Evolutionary conservation across 2,797 vertebrate species (phyloP).

Genomic region (Yasuhikotakia modesta): DNA sequence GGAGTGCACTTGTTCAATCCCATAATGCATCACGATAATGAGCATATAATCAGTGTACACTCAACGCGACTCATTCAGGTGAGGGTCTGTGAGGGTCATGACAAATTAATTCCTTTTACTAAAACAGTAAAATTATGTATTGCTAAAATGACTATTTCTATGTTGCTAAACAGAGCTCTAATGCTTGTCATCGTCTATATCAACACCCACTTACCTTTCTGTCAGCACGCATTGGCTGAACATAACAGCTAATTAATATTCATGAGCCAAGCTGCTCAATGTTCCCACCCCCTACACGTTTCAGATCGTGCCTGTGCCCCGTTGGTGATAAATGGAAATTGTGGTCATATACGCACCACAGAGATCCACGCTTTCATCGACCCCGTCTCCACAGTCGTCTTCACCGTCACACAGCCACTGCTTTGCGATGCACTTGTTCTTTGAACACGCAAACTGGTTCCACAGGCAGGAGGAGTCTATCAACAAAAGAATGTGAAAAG

Average conservation of each 20-base stretch:
- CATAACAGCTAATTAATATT: neutral
- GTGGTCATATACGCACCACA: constrained; percentile 79
- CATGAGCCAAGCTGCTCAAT: neutral
- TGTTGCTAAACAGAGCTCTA: neutral
- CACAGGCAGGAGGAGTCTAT: constrained; percentile 88
- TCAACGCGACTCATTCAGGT: too few species aligned
- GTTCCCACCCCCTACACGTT: neutral
- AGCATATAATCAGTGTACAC: too few species aligned
- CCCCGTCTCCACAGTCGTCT: constrained; percentile 92
- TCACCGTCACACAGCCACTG: constrained; percentile 97
- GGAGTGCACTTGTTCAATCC: too few species aligned
- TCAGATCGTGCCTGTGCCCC: neutral
- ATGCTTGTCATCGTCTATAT: neutral
- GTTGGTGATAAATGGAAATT: neutral
- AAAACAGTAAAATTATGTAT: neutral
- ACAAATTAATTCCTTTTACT: too few species aligned
- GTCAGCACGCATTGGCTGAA: neutral
- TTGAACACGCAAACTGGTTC: constrained; percentile 98
- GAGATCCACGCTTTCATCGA: constrained; percentile 90
- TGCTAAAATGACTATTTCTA: neutral
- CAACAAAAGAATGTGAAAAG: constrained; percentile 35
- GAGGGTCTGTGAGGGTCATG: too few species aligned
- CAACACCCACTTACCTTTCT: neutral
- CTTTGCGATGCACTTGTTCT: constrained; percentile 94
- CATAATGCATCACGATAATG: too few species aligned